Evolutionary conservation across 1,140 invertebrate species (phyloP), one percentile per base, ranked within the genome.

Genomic region (Protaetia brevitarsis): DNA sequence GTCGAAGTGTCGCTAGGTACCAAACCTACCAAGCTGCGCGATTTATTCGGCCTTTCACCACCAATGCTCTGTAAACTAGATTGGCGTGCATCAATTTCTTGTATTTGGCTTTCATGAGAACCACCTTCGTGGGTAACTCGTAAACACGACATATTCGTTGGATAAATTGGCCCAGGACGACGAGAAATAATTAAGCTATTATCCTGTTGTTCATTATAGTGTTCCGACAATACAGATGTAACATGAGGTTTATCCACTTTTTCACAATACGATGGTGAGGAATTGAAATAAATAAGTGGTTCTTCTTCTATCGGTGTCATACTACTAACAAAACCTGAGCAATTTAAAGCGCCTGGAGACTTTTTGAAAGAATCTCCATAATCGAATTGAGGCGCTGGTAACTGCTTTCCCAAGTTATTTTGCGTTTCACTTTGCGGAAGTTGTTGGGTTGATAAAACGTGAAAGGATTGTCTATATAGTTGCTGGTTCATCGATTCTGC

Each of bases 221-320:
- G 5, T 1, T 1, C 16, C 5, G 34, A 5, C 1, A 7, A 10
- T 0, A 13, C 0, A 13, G 34, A 16, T 37, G n/a, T 5, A 3
- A 37, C 16, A 10, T 37, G 10, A 37, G n/a, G 34, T 6, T 37
- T 37, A n/a, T n/a, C n/a, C n/a, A n/a, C n/a, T n/a, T n/a, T n/a
- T n/a, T n/a, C n/a, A n/a, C n/a, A n/a, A n/a, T n/a, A n/a, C n/a
- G n/a, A n/a, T n/a, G n/a, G n/a, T n/a, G n/a, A n/a, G n/a, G n/a
- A n/a, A n/a, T n/a, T n/a, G 34, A 16, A 37, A 3, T 11, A 11
- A 13, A 11, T 16, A 1, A 0, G 34, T 13, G 34, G 10, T 10
- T 37, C 34, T 37, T 37, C 34, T 37, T 37, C 10, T 37, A 37
- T 37, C n/a, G 34, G 34, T 37, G n/a, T 37, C 34, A 37, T 37